These are phyloP conservation scores for Scaptomyza hsui DNA, from an alignment of 1,140 invertebrate genomes.

Conservation along the genomic window DNA sequence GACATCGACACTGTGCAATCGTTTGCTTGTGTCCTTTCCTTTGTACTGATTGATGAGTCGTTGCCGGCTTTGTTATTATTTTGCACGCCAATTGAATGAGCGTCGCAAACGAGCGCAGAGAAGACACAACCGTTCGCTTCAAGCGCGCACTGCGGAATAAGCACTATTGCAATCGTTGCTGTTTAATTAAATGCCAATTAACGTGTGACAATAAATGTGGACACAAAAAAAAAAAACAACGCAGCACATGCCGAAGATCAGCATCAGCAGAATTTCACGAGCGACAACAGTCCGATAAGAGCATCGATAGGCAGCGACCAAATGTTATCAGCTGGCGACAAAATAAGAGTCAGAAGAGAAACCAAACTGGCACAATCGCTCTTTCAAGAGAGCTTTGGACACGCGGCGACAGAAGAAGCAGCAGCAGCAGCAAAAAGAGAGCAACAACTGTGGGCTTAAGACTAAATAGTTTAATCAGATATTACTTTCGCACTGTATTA, in stretches of 20 bases:
- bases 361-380: background rate
- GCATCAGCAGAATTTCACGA: slow-evolving; percentile 54
- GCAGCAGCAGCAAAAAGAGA: slow-evolving; percentile 25
- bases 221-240: slow-evolving; percentile 22
- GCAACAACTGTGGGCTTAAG: slow-evolving; percentile 58
- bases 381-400: slow-evolving; percentile 13
- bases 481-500: slow-evolving; percentile 82
- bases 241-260: slow-evolving; percentile 46
- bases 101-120: slow-evolving; percentile 4
- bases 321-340: slow-evolving; percentile 53
- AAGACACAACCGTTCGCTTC: slow-evolving; percentile 52
- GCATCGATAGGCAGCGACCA: slow-evolving; percentile 52
- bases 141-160: slow-evolving; percentile 66
- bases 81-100: slow-evolving; percentile 17
- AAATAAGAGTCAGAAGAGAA: slow-evolving; percentile 7
- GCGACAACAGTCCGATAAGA: slow-evolving; percentile 51
- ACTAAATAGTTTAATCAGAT: slow-evolving; percentile 72
- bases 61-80: slow-evolving; percentile 34
- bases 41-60: slow-evolving; percentile 40
- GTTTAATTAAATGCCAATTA: slow-evolving; percentile 82
- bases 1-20: slow-evolving; percentile 25
- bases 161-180: slow-evolving; percentile 49
- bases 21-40: slow-evolving; percentile 45
- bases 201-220: slow-evolving; percentile 73
- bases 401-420: background rate